Base-by-base conservation (phyloP, 23 tunicate genomes). In the Ascidia mentula region DNA sequence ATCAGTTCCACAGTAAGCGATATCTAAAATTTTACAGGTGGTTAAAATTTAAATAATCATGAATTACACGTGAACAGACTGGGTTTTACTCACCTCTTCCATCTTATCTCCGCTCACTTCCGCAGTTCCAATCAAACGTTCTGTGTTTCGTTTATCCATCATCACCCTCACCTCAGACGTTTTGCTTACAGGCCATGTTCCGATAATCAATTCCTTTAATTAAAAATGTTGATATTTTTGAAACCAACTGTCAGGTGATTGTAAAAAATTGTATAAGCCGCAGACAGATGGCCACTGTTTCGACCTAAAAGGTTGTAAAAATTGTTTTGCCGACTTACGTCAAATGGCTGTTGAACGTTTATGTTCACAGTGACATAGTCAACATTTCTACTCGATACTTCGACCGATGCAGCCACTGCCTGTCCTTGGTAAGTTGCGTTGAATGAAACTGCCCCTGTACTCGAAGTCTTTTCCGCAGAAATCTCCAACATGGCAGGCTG, bases 261-360 rank as follows among this genome's bases (percentile, higher is more conserved):
- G 65, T 53, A 53, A 53, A 53, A 5, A n/a, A n/a, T n/a, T n/a
- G n/a, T n/a, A n/a, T n/a, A n/a, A n/a, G n/a, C n/a, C n/a, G n/a
- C n/a, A n/a, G n/a, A n/a, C n/a, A n/a, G n/a, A n/a, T n/a, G n/a
- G n/a, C n/a, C n/a, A n/a, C n/a, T n/a, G n/a, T n/a, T n/a, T n/a
- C n/a, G n/a, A n/a, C n/a, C n/a, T n/a, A n/a, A n/a, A n/a, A n/a
- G n/a, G n/a, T n/a, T n/a, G n/a, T n/a, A n/a, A n/a, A n/a, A n/a
- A n/a, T n/a, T n/a, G n/a, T n/a, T n/a, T n/a, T 53, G 7, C 13
- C 22, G 22, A 28, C 38, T 74, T 39, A 74, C 78, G 30, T 34
- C 37, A 74, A 74, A 74, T 37, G 78, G 78, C 22, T 74, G 78
- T 6, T 74, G 46, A 15, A 35, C 26, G 28, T 22, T 74, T 4